Percentiles rank a stretch among this genome's conserved stretches.
These are phyloP conservation scores for Drosophila diplacantha DNA, from an alignment of 2,888 invertebrate species.

Conservation along the genomic window DNA sequence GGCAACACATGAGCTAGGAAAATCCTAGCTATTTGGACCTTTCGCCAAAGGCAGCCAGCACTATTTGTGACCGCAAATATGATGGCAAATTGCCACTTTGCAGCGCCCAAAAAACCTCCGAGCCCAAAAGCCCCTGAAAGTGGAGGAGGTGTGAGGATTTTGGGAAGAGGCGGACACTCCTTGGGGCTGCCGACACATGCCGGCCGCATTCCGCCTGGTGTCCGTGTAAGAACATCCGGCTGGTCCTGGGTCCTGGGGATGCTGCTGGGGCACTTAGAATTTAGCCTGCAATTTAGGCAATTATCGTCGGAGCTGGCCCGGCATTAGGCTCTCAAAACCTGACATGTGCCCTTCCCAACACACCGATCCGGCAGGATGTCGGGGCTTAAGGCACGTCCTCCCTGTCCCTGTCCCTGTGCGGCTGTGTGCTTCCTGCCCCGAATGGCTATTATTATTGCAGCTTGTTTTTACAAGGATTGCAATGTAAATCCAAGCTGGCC, in stretches of 20 bases:
- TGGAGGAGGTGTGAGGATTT: not conserved
- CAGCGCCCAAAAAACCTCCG: conserved; percentile 38
- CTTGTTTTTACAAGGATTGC: conserved; percentile 38
- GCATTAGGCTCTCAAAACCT: conserved; percentile 46
- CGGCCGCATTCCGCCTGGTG: conserved; percentile 23
- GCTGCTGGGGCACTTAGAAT: conserved; percentile 44
- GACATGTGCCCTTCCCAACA: conserved; percentile 47
- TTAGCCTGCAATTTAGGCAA: conserved; percentile 63
- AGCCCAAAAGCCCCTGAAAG: conserved; percentile 26
- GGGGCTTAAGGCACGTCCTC: conserved; percentile 20
- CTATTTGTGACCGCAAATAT: conserved; percentile 45
- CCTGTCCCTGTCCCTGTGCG: conserved; percentile 6
- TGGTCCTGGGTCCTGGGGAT: conserved; percentile 1
- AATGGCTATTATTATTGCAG: conserved; percentile 40
- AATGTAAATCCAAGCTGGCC: conserved; percentile 22
- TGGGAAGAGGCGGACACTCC: conserved; percentile 8
- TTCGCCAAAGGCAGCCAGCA: conserved; percentile 8
- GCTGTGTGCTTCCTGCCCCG: conserved; percentile 10
- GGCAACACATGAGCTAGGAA: conserved; percentile 5
- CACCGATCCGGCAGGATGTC: conserved; percentile 16
- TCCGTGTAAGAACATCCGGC: conserved; percentile 26
- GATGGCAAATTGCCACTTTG: conserved; percentile 55
- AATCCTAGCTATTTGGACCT: conserved; percentile 13
- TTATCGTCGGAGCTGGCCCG: conserved; percentile 54
- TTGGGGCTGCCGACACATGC: conserved; percentile 37